Evolutionary conservation across 2,888 invertebrate species (phyloP).

Genomic region (Byasa hedistus): DNA sequence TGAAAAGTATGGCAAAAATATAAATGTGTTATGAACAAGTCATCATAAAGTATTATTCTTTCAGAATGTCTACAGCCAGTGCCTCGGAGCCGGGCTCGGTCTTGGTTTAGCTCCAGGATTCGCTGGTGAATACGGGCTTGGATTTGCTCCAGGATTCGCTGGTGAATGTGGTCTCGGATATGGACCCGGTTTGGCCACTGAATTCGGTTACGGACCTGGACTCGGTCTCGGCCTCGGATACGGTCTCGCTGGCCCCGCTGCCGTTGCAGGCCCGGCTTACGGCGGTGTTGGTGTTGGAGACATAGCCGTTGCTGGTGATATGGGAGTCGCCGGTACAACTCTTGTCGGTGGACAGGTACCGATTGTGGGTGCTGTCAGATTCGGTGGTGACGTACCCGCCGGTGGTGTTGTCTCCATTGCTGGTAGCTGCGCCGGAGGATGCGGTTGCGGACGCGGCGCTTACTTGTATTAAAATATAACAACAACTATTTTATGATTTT

Average conservation of each 20-base stretch:
- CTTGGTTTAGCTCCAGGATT: conserved; percentile 4
- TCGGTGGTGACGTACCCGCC: conserved; percentile 43
- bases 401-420: conserved; percentile 38
- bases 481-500: too few species aligned
- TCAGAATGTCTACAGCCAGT: conserved; percentile 10
- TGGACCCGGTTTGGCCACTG: conserved; percentile 1
- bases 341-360: conserved; percentile 44
- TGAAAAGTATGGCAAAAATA: too few species aligned
- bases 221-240: conserved; percentile 8
- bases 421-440: conserved; percentile 30
- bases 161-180: conserved; percentile 43
- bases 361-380: conserved; percentile 44
- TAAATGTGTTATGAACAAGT: too few species aligned
- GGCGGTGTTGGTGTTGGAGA: conserved; percentile 41
- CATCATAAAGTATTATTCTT: not conserved
- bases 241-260: conserved; percentile 23
- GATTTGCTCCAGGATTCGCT: conserved; percentile 62
- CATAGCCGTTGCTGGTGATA: conserved; percentile 38
- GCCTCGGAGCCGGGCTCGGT: conserved; percentile 8
- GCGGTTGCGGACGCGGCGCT: conserved; percentile 11
- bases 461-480: conserved; percentile 1
- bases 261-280: conserved; percentile 32
- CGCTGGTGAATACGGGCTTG: conserved; percentile 61
- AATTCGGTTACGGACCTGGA: not conserved
- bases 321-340: conserved; percentile 41